Evolutionary conservation across 2,888 invertebrate genomes (phyloP).

Genomic region (Leptura quadrifasciata): DNA sequence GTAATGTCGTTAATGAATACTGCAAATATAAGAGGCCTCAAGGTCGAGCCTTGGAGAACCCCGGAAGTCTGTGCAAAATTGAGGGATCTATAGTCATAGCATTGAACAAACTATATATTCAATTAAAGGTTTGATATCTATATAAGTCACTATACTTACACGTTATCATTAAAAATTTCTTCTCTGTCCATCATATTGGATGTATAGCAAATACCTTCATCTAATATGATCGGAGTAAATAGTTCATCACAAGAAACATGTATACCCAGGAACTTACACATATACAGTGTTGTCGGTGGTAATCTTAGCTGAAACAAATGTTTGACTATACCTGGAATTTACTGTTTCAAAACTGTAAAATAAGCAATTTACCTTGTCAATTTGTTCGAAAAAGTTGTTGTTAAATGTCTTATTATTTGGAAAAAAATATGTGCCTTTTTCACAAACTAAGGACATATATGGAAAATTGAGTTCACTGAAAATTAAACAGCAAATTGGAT

Average conservation of each 20-base stretch:
- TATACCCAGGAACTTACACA: conserved; percentile 56
- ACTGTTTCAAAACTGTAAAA: not conserved
- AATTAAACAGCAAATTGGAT: conserved; percentile 41
- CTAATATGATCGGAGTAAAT: conserved; percentile 80
- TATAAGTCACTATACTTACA: conserved; percentile 69
- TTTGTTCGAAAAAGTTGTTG: conserved; percentile 62
- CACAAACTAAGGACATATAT: conserved; percentile 77
- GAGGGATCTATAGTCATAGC: too few relatives aligned
- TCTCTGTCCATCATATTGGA: conserved; percentile 80
- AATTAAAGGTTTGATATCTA: too few relatives aligned
- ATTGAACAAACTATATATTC: too few relatives aligned
- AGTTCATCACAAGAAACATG: conserved; percentile 74
- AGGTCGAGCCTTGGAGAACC: too few relatives aligned
- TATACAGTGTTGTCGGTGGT: not conserved
- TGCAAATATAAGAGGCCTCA: too few relatives aligned
- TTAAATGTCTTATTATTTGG: conserved; percentile 75
- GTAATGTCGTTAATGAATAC: too few relatives aligned
- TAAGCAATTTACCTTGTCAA: conserved; percentile 49
- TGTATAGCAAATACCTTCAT: conserved; percentile 83
- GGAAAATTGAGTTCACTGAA: conserved; percentile 74
- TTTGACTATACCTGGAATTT: not conserved
- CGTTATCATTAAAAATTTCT: conserved; percentile 77
- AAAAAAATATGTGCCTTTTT: conserved; percentile 74
- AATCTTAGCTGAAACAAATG: conserved; percentile 2
- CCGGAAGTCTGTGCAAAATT: too few relatives aligned